A percentile compares a stretch with the other conserved stretches of the same genome.
Conservation (phyloP, 2,113 vertebrate genomes). For the Ctenodactylus gundi region DNA sequence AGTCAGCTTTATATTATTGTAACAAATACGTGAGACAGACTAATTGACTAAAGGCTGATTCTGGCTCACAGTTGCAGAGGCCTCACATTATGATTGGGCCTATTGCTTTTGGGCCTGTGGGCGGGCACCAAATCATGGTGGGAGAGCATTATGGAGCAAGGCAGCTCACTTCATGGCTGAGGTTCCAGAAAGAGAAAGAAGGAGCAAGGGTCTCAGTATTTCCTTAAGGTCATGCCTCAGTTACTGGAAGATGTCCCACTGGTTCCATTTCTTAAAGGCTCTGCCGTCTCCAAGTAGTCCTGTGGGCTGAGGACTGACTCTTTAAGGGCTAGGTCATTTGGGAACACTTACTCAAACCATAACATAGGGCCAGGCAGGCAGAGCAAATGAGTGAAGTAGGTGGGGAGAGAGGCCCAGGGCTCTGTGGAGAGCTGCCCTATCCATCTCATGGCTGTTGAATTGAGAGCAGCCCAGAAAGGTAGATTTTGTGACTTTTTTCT, state of each 20-base stretch:
- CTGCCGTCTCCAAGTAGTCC: background rate
- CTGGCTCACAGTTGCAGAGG: background rate
- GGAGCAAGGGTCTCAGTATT: background rate
- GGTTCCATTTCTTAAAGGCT: background rate
- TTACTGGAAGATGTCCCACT: background rate
- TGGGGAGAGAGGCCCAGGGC: background rate
- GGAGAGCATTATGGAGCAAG: background rate
- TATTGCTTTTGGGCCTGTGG: background rate
- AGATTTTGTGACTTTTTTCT: background rate
- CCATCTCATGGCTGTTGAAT: background rate
- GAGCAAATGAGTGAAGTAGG: background rate
- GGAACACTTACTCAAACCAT: background rate
- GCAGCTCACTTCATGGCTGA: background rate
- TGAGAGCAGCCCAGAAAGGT: background rate
- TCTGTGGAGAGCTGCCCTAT: fast-evolving
- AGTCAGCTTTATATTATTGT: background rate
- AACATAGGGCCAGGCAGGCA: background rate
- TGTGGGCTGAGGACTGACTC: too few relatives aligned
- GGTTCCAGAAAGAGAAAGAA: background rate
- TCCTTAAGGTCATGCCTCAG: background rate
- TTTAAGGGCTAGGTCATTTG: background rate
- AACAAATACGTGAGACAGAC: background rate
- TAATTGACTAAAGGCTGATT: background rate
- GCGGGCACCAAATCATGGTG: background rate
- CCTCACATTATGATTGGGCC: background rate